These are phyloP conservation scores for Nycticebus coucang DNA, from an alignment of 2,113 vertebrate genomes.

Conservation along the genomic window DNA sequence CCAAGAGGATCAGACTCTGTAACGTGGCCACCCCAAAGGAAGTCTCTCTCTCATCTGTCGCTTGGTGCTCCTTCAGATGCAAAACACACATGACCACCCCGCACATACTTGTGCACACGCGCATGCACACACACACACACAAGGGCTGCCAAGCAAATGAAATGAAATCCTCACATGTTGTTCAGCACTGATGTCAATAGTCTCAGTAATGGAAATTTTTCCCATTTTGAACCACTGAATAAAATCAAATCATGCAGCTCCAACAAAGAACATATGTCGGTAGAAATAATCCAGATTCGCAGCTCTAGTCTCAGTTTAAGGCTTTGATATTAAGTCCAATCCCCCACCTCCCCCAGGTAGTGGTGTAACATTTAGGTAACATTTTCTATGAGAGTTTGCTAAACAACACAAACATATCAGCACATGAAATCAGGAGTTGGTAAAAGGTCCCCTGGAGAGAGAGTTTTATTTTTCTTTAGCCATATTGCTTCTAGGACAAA, in stretches of 20 bases:
- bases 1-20: not conserved
- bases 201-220: not conserved
- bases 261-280: slow-evolving; percentile 3
- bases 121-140: not conserved
- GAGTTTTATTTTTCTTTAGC: slow-evolving; percentile 56
- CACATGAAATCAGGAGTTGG: slow-evolving; percentile 20
- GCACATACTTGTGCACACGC: not conserved
- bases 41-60: not conserved
- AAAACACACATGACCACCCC: not conserved
- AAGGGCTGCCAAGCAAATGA: not conserved
- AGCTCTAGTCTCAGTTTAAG: slow-evolving; percentile 37
- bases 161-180: not conserved
- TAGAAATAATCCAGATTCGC: slow-evolving; percentile 36
- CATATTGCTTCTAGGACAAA: slow-evolving; percentile 4
- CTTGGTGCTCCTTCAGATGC: not conserved
- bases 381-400: slow-evolving; percentile 70
- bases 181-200: not conserved
- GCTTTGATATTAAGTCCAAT: slow-evolving; percentile 63
- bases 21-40: not conserved
- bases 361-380: slow-evolving; percentile 76
- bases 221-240: not conserved
- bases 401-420: slow-evolving; percentile 64
- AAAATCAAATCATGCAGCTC: slow-evolving; percentile 51
- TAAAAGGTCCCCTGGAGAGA: slow-evolving; percentile 47
- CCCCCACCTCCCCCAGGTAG: slow-evolving; percentile 56